Base-by-base conservation (phyloP, 2,113 vertebrate genomes). In the Gambusia affinis region DNA sequence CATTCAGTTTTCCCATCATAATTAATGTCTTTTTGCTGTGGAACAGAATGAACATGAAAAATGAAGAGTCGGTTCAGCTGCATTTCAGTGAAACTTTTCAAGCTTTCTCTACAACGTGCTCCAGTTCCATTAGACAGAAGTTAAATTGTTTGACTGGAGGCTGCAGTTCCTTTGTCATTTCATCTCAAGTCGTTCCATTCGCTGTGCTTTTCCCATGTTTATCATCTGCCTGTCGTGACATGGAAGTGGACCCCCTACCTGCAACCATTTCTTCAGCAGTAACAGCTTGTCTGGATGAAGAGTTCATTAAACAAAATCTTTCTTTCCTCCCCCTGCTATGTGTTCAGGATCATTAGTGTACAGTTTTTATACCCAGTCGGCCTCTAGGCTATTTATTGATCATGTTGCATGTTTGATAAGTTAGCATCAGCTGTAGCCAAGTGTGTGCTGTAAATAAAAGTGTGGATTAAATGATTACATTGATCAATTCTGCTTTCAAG, bases 381-480 rank as follows among this genome's bases (percentile, higher is more conserved):
- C 47, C 12, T 54, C 60, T 77, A 67, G 73, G 76, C 82, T 66
- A 70, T 80, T 78, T 80, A 88, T 80, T 87, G 76, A 80, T 85
- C 54, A 67, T 37, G 73, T 47, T 73, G 33, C 64, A 27, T 72
- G 24, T 73, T 86, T 42, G 80, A 80, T 76, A 81, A 61, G 72
- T 87, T 84, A 82, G 86, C 82, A 85, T 75, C 71, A 74, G 42
- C 76, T 24, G 66, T 61, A 33, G 79, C 81, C 82, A 84, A 80
- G 76, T 67, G 76, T 70, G 66, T 70, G 30, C 75, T 66, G 73
- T 69, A 85, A 80, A 88, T 79, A 82, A 65, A 71, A 31, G 66
- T 72, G 68, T 64, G 35, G 70, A 79, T 88, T 70, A 72, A 88
- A 79, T 42, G 39, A 85, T 83, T 86, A 65, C 37, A 65, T 39